Conservation (phyloP, 2,797 vertebrate genomes). For the Etheostoma nigrum region DNA sequence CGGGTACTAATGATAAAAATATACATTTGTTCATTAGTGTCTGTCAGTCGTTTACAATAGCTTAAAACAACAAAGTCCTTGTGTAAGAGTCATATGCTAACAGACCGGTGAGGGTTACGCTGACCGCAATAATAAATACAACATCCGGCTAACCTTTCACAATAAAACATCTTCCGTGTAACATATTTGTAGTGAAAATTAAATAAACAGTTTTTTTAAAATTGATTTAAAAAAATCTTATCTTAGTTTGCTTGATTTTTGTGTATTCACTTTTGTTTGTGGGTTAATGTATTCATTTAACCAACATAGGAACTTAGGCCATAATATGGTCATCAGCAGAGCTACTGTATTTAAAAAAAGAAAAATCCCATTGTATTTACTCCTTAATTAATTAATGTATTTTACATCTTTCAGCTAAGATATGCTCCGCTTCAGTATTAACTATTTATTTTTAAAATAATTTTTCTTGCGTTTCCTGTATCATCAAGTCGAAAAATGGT, state of each 20-base stretch:
- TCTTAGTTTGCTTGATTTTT: too few species aligned
- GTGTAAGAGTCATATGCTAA: background rate
- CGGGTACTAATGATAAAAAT: background rate
- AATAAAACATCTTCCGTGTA: slow-evolving; percentile 20
- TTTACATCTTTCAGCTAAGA: background rate
- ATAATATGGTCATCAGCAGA: too few species aligned
- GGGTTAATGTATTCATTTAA: too few species aligned
- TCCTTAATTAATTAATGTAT: too few species aligned
- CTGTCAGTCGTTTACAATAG: rapidly evolving
- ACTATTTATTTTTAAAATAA: background rate
- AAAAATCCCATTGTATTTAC: too few species aligned
- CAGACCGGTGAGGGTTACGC: rapidly evolving
- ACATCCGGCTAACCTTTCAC: slow-evolving; percentile 30
- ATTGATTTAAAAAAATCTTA: too few species aligned
- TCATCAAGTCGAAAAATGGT: rapidly evolving
- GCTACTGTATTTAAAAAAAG: too few species aligned
- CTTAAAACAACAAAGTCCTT: background rate
- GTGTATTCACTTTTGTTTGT: too few species aligned
- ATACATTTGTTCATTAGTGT: rapidly evolving
- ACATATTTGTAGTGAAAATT: too few species aligned
- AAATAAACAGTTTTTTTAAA: too few species aligned
- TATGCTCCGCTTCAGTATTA: background rate
- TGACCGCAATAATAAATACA: rapidly evolving
- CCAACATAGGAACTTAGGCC: too few species aligned
- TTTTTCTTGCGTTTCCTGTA: background rate